A percentile compares a stretch with the other conserved stretches of the same genome.
Evolutionary conservation across 2,797 vertebrate species (phyloP).

Genomic region (Eidolon dupreanum): DNA sequence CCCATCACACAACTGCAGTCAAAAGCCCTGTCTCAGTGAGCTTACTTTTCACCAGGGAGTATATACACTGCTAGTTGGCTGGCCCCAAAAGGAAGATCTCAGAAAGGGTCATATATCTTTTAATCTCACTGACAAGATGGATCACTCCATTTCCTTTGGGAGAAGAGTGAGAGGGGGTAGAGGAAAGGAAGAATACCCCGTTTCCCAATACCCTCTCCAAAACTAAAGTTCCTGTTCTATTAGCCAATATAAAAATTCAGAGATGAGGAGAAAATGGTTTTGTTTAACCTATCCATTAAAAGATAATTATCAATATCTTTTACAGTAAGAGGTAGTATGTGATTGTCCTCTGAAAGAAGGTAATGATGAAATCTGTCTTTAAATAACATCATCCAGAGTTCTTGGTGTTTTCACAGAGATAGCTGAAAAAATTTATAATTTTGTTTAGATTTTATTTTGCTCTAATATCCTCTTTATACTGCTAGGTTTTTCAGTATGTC

Average conservation of each 20-base stretch:
- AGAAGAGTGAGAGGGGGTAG: neutral
- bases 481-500: neutral
- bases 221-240: neutral
- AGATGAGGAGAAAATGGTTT: neutral
- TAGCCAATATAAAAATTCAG: neutral
- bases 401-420: neutral
- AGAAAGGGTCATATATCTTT: neutral
- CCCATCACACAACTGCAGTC: neutral
- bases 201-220: neutral
- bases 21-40: neutral
- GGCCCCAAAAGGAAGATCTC: neutral
- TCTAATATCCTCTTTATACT: neutral
- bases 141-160: neutral
- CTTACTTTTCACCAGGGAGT: neutral
- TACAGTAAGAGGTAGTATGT: neutral
- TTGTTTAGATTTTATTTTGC: neutral
- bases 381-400: neutral
- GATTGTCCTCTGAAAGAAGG: neutral
- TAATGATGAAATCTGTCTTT: neutral
- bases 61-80: neutral
- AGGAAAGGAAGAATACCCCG: neutral
- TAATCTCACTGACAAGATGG: neutral
- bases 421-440: neutral
- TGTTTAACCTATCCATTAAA: neutral
- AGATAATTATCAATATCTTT: neutral